Evolutionary conservation across 2,888 invertebrate genomes (phyloP).

Genomic region (Andrena flavipes): DNA sequence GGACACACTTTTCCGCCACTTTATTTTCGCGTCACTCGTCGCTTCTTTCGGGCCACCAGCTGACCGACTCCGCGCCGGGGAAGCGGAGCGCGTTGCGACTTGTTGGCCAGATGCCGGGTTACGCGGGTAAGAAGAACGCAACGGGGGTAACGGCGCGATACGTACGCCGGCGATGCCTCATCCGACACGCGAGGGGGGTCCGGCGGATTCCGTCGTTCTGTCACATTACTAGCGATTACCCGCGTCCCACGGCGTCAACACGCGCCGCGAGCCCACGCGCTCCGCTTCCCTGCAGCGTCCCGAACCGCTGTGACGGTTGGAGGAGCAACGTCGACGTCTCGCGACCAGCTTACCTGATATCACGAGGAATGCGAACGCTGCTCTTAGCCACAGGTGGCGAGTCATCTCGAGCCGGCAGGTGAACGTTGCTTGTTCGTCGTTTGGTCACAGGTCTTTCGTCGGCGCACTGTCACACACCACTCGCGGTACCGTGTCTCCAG

Average conservation of each 20-base stretch:
- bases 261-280: conserved; percentile 16
- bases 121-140: conserved; percentile 3
- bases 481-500: neutral
- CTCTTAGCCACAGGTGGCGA: conserved; percentile 77
- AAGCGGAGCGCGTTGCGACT: conserved; percentile 7
- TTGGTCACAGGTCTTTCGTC: conserved; percentile 22
- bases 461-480: conserved; percentile 44
- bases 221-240: conserved; percentile 58
- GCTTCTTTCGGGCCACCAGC: conserved; percentile 48
- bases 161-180: conserved; percentile 26
- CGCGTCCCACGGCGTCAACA: conserved; percentile 52
- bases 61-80: conserved; percentile 38
- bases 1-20: conserved; percentile 51
- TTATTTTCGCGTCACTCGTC: conserved; percentile 45
- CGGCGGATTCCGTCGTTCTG: conserved; percentile 47
- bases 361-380: conserved; percentile 69
- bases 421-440: neutral
- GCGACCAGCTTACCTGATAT: conserved; percentile 75
- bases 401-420: conserved; percentile 66
- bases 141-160: conserved; percentile 21
- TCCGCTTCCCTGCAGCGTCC: neutral
- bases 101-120: conserved; percentile 62
- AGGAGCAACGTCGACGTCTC: too few relatives aligned
- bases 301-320: neutral
- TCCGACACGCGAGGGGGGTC: conserved; percentile 20